Conservation (phyloP, 2,797 vertebrate species). For the Hemibagrus guttatus region DNA sequence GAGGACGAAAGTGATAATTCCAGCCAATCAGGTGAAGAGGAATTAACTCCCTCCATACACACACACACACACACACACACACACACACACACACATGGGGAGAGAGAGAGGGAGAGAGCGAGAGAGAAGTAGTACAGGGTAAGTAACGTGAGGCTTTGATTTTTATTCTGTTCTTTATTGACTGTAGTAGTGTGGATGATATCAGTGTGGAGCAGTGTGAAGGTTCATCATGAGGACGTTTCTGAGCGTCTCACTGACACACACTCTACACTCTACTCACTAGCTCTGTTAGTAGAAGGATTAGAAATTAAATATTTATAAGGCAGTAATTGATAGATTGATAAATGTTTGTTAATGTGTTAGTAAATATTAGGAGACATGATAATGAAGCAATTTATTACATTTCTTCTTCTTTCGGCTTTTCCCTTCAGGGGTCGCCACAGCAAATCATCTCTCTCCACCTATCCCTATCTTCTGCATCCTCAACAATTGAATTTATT, state of each 20-base stretch:
- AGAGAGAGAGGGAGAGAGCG: too few relatives aligned
- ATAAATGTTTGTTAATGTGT: background rate
- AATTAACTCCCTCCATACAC: constrained; percentile 16
- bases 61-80: constrained; percentile 4
- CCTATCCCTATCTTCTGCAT: too few relatives aligned
- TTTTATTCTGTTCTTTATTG: background rate
- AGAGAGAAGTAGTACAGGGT: background rate
- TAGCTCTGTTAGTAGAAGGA: background rate
- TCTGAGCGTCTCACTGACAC: background rate
- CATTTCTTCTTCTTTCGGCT: too few relatives aligned
- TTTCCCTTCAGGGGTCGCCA: too few relatives aligned
- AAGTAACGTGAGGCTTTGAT: background rate
- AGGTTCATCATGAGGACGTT: background rate
- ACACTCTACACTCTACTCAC: background rate
- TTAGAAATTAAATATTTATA: background rate
- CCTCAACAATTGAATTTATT: too few relatives aligned
- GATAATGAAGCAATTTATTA: background rate
- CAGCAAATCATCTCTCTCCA: too few relatives aligned
- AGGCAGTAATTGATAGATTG: background rate
- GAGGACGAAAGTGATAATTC: constrained; percentile 28
- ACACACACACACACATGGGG: background rate
- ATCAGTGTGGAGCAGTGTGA: background rate
- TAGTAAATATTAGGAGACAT: background rate
- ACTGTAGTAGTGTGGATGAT: background rate
- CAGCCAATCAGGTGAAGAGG: constrained; percentile 47